Base-by-base conservation (phyloP, 2,797 vertebrate species). In the Gorsachius magnificus region DNA sequence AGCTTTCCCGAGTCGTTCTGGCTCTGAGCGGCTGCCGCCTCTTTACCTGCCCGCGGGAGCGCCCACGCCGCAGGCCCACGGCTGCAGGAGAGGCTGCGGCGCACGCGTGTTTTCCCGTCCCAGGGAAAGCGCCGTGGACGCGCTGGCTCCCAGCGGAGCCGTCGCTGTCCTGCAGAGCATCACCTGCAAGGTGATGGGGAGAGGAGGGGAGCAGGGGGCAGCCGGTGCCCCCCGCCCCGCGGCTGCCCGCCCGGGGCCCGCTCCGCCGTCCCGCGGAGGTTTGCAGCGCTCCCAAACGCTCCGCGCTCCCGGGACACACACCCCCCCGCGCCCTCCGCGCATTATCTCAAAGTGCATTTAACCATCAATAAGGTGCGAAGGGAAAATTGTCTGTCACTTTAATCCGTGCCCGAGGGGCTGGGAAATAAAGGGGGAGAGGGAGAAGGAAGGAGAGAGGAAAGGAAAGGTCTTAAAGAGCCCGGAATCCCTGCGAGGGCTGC, bases 391-490 rank as follows among this genome's bases (percentile, higher is more conserved):
- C 98, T 98, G 98, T 97, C 95, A 96, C 96, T 96, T 97, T 98
- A 98, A 98, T 98, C 98, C 98, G 41, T 98, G 98, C 98, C 98
- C 97, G 97, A 97, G 97, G 98, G 95, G 98, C 97, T 98, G 93
- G 96, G 93, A 98, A 98, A 98, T 97, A 95, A 97, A 97, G 95
- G 96, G 85, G 74, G 89, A 95, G 97, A 88, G 78, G 92, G 95
- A 96, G 89, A 96, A 89, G 82, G 87, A 93, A 93, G 74, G 93
- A 91, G 81, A 63, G 57, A 95, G 76, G 89, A 92, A 95, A 96
- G 65, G 90, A 95, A 97, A 72, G 95, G 95, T 95, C 97, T 98
- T 97, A 97, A 98, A 97, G 98, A 98, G 97, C 97, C 95, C 97
- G 98, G 98, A 98, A 98, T 98, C 97, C 97, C 74, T 96, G 97